A percentile compares a stretch with the other conserved stretches of the same genome.
Evolutionary conservation across 2,888 invertebrate genomes (phyloP).

Genomic region (Antheraea assamensis): DNA sequence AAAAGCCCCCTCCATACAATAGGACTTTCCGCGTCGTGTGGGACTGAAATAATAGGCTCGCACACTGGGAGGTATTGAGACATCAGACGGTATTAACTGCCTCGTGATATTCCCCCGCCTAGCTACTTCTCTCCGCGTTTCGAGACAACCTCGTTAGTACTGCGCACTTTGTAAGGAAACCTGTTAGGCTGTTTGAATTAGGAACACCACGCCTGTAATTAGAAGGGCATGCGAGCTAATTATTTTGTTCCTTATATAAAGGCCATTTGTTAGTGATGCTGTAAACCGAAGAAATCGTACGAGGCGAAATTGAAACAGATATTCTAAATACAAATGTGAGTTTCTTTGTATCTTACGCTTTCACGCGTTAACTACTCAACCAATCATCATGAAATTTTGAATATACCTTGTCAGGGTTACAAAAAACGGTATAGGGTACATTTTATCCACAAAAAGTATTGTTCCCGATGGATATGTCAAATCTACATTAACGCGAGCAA

Average conservation of each 20-base stretch:
- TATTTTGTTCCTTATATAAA: conserved; percentile 11
- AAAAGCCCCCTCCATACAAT: conserved; percentile 51
- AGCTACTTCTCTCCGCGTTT: conserved; percentile 13
- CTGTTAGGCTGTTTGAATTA: conserved; percentile 39
- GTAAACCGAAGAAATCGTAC: neutral
- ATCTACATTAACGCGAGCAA: too few relatives aligned
- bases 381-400: too few relatives aligned
- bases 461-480: too few relatives aligned
- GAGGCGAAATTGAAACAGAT: neutral
- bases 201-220: conserved; percentile 38
- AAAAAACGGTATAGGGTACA: too few relatives aligned
- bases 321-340: neutral
- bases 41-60: conserved; percentile 80
- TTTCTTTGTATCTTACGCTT: too few relatives aligned
- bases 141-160: conserved; percentile 30
- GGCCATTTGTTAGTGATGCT: neutral
- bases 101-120: conserved; percentile 37
- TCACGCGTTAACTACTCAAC: too few relatives aligned
- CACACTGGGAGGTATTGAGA: conserved; percentile 82
- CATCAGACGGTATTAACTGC: conserved; percentile 72
- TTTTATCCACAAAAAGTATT: too few relatives aligned
- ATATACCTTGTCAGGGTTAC: too few relatives aligned
- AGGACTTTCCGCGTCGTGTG: conserved; percentile 66
- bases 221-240: conserved; percentile 39
- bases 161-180: conserved; percentile 29